A percentile compares a stretch with the other conserved stretches of the same genome.
Evolutionary conservation across 23 tunicate species (phyloP).

Genomic region (Oikopleura albicans): DNA sequence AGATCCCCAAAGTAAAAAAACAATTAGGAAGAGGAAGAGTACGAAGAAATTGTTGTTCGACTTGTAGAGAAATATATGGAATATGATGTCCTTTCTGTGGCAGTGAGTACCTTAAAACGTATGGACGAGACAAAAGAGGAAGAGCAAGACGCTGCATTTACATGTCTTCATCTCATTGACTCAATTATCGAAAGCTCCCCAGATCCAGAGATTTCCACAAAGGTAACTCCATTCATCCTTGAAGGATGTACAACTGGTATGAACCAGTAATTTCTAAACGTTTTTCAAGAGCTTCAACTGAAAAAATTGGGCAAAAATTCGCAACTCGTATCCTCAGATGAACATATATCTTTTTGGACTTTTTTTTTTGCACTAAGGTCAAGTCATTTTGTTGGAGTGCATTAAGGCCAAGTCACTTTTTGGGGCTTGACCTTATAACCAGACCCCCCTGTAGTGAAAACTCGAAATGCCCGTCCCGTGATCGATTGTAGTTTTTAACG

Average conservation of each 20-base stretch:
- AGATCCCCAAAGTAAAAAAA: too few species aligned
- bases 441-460: not conserved
- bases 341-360: too few species aligned
- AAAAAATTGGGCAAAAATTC: not conserved
- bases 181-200: not conserved
- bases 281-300: not conserved
- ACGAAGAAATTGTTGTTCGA: not conserved
- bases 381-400: too few species aligned
- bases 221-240: too few species aligned
- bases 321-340: not conserved
- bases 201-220: not conserved
- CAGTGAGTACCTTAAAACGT: conserved; percentile 66
- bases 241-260: not conserved
- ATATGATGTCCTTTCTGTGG: conserved; percentile 33
- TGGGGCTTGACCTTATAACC: too few species aligned
- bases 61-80: conserved; percentile 21
- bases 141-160: conserved; percentile 66
- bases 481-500: too few species aligned
- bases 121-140: conserved; percentile 66
- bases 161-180: conserved; percentile 23
- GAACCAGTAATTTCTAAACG: not conserved
- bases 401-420: too few species aligned
- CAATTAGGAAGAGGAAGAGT: not conserved
- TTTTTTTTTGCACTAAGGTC: too few species aligned
- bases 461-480: too few species aligned